phyloP scores from a whole-genome alignment of 2,113 vertebrate genomes.

The Anseranas semipalmata region DNA sequence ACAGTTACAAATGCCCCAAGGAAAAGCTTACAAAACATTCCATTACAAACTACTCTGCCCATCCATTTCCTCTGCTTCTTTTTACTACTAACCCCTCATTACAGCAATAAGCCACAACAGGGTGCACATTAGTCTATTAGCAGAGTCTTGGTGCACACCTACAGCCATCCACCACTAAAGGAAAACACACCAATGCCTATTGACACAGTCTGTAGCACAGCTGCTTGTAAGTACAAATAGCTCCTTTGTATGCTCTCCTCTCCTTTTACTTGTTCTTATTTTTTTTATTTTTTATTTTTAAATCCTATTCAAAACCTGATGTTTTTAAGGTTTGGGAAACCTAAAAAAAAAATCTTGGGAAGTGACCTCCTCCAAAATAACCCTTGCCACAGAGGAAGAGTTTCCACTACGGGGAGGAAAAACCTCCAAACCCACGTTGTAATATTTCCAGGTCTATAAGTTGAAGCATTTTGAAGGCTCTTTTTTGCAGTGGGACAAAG shows the following conservation, averaged over 20 bases:
- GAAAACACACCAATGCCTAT: constrained; percentile 9
- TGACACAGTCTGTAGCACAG: constrained; percentile 6
- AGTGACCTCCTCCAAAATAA: background rate
- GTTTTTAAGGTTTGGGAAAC: background rate
- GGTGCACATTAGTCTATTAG: constrained; percentile 34
- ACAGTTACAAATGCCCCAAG: background rate
- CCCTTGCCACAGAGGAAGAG: accelerated
- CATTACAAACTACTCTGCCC: constrained; percentile 14
- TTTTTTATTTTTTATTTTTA: background rate
- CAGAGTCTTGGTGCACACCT: constrained; percentile 29
- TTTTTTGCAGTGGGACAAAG: background rate
- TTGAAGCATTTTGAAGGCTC: background rate
- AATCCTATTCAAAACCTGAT: background rate
- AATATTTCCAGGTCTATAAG: background rate
- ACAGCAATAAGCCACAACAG: background rate
- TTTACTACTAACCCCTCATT: constrained; percentile 25
- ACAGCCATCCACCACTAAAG: background rate
- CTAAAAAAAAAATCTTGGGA: background rate
- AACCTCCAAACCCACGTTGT: background rate
- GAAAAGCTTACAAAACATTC: constrained; percentile 15
- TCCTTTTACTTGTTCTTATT: background rate
- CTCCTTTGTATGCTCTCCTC: constrained; percentile 23
- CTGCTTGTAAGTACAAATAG: constrained; percentile 18
- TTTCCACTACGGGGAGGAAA: background rate
- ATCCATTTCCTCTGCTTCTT: constrained; percentile 45